Base-by-base conservation (phyloP, 2,113 vertebrate genomes). In the Dicaeum eximium region DNA sequence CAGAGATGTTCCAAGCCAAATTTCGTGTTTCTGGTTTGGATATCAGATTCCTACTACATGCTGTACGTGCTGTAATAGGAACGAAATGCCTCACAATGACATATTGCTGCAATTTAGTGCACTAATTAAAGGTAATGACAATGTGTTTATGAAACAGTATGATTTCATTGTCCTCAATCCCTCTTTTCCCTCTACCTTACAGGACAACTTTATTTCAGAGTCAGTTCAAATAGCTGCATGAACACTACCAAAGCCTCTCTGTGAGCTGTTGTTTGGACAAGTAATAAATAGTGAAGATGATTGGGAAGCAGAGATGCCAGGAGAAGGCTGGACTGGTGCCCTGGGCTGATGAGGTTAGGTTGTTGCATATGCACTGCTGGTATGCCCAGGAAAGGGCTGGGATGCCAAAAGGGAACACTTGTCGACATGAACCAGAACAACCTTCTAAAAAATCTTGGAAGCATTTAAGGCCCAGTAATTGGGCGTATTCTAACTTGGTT, bases 381-480 rank as follows among this genome's bases (percentile, higher is more conserved):
- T 48, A 78, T 81, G 75, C 53, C 69, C 3, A 3, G 72, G 56
- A 74, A 83, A 88, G 60, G 82, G 75, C 86, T 96, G 85, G 56
- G 47, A 56, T 93, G 93, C 85, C 94, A 94, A 84, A 88, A 95
- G 75, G 78, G 74, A 97, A 70, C 87, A 78, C 57, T 94, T 47
- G 66, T 92, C 35, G 0, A 54, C 75, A 64, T 86, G 88, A 96
- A 77, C 60, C 44, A 88, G 79, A 11, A 2, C 56, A 95, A 86
- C 85, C 10, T 88, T 86, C 81, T 88, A 90, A 96, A 96, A 96
- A 96, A 86, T 86, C 92, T 94, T 96, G 94, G 94, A 97, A 97
- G 44, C 80, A 40, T 93, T 80, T 73, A 67, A 78, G 40, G 66
- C 27, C 30, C 67, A 90, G 84, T 94, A 95, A 91, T 95, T 95